A percentile compares a stretch with the other conserved stretches of the same genome.
Conservation (phyloP, 2,113 vertebrate genomes). For the Tricholaema leucomelas region DNA sequence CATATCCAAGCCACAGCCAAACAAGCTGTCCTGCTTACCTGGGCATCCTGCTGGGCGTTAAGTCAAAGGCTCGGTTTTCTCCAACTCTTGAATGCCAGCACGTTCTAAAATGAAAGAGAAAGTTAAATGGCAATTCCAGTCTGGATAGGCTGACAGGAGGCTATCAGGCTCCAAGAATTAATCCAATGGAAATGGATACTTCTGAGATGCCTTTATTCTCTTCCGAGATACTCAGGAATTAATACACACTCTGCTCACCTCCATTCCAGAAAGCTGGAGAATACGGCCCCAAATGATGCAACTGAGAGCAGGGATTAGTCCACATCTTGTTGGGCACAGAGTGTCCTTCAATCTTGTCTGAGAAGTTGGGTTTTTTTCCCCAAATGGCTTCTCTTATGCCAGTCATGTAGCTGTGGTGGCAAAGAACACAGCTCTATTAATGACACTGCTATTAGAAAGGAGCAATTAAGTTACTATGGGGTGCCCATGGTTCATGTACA, state of each 20-base stretch:
- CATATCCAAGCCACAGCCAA: neutral
- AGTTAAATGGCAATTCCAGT: slow-evolving; percentile 22
- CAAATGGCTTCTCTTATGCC: neutral
- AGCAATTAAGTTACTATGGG: neutral
- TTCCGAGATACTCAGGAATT: slow-evolving; percentile 38
- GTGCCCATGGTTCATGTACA: neutral
- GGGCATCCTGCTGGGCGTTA: neutral
- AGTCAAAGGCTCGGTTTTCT: slow-evolving; percentile 4
- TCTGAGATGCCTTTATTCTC: slow-evolving; percentile 33
- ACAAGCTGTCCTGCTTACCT: neutral
- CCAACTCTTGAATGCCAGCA: neutral
- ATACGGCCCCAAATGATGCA: slow-evolving; percentile 12
- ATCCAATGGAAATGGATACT: slow-evolving; percentile 48
- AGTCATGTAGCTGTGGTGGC: neutral
- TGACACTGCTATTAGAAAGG: neutral
- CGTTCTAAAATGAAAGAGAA: slow-evolving; percentile 27
- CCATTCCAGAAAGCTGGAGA: slow-evolving; percentile 1
- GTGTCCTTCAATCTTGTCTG: neutral
- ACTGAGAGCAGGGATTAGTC: slow-evolving; percentile 12
- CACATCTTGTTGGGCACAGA: slow-evolving; percentile 12
- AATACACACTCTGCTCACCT: neutral
- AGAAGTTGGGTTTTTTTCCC: neutral
- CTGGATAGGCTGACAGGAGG: slow-evolving; percentile 8
- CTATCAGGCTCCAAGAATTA: slow-evolving; percentile 34
- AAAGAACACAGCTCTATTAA: neutral